Base-by-base conservation (phyloP, 2,797 vertebrate genomes). In the Petrocephalus sullivani region DNA sequence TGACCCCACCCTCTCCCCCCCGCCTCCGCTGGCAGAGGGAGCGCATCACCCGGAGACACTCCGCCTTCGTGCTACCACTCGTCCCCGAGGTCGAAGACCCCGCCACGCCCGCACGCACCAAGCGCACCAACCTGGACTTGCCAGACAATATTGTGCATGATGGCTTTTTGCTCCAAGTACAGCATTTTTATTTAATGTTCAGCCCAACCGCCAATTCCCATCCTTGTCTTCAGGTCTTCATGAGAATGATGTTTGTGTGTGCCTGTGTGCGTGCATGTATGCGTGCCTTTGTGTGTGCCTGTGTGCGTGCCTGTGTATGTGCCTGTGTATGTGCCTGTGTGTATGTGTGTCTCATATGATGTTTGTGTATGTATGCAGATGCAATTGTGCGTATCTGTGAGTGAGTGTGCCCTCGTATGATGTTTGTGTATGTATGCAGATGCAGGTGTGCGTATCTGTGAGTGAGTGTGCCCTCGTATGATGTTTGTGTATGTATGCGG, bases 71-170 rank as follows among this genome's bases (percentile, higher is more conserved):
- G 89, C 90, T 96, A 78, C 94, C 89, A 88, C 92, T 95, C 88
- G 92, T 92, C 0, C 91, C 90, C 91, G 94, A 95, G 87, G 93
- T 95, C 6, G 95, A 95, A 87, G 96, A 95, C 89, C 41, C 78
- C 1, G 91, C 89, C 88, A 92, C 85, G 90, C 95, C 91, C 21
- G 87, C 91, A 82, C 78, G 93, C 87, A 95, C 95, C 85, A 95
- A 96, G 91, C 96, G 97, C 85, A 94, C 96, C 95, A 98, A 97
- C 87, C 92, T 98, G 97, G 98, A 98, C 93, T 98, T 93, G 86
- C 94, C 90, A 87, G 96, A 93, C 92, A 95, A 94, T 89, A 85
- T 90, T 57, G 89, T 91, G 91, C 94, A 92, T 92, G 91, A 91
- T 4, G 64, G 93, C 87, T 90, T 93, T 54, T 90, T 92, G 67